Percentiles rank a stretch among this genome's conserved stretches.
Conservation (phyloP, 2,113 vertebrate genomes). For the Saguinus imperator region DNA sequence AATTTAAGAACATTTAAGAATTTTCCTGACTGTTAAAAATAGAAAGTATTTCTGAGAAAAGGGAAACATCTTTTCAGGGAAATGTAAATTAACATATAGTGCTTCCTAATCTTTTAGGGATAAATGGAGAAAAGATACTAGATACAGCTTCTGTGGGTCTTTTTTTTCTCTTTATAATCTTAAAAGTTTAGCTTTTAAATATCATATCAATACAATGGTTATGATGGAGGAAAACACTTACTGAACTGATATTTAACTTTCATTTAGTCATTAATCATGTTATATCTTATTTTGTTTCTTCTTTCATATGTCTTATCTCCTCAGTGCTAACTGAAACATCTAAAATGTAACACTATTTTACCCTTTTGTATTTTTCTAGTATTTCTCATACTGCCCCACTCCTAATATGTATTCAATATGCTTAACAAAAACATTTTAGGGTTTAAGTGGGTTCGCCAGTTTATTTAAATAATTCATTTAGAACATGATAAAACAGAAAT, state of each 20-base stretch:
- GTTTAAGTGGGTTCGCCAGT: not conserved
- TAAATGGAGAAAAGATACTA: not conserved
- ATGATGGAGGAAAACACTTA: not conserved
- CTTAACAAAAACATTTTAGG: not conserved
- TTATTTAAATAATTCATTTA: conserved; percentile 15
- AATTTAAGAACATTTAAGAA: not conserved
- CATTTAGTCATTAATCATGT: not conserved
- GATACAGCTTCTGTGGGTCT: not conserved
- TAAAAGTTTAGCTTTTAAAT: conserved; percentile 37
- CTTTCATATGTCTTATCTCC: not conserved
- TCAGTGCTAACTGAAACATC: not conserved
- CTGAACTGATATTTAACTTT: conserved; percentile 11
- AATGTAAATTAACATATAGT: not conserved
- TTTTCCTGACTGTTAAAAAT: not conserved
- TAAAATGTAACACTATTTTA: not conserved
- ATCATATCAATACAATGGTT: not conserved
- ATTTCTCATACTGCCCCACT: not conserved
- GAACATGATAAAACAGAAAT: not conserved
- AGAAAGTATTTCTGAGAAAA: conserved; percentile 21
- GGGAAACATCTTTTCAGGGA: not conserved
- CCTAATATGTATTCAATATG: not conserved
- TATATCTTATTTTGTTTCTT: not conserved
- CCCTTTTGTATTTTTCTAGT: not conserved
- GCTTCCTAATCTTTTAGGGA: not conserved
- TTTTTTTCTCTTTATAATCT: not conserved